Evolutionary conservation across 2,113 vertebrate species (phyloP).

Genomic region (Hyperoodon ampullatus): DNA sequence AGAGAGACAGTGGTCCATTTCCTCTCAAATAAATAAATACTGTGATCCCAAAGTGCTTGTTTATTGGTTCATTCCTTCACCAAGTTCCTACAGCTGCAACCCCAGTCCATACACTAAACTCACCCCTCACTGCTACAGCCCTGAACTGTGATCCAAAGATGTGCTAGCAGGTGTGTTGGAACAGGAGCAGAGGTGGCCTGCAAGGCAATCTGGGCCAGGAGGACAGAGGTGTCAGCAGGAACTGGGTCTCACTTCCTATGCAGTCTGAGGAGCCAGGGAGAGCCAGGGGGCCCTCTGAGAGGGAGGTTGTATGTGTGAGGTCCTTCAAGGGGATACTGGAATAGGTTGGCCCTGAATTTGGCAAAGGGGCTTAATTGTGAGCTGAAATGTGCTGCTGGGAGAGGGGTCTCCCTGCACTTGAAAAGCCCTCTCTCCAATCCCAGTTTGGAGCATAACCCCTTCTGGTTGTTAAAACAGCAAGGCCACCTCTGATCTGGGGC

Average conservation of each 20-base stretch:
- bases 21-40: background rate
- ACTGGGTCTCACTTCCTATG: background rate
- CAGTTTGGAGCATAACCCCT: background rate
- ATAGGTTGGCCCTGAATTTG: background rate
- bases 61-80: background rate
- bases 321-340: background rate
- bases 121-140: no score
- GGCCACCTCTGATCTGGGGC: background rate
- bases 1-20: background rate
- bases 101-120: background rate
- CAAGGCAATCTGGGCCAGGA: accelerated
- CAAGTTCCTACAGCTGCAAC: background rate
- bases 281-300: background rate
- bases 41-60: background rate
- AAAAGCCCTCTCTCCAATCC: background rate
- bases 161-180: background rate
- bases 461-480: background rate
- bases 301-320: background rate
- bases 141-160: background rate
- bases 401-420: background rate
- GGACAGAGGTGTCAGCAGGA: background rate
- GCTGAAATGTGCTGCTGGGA: background rate
- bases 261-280: background rate
- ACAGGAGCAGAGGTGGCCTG: accelerated
- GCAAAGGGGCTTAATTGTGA: background rate